Percentiles rank a stretch among this genome's conserved stretches.
Conservation (phyloP, 2,113 vertebrate genomes). For the Myxocyprinus asiaticus region DNA sequence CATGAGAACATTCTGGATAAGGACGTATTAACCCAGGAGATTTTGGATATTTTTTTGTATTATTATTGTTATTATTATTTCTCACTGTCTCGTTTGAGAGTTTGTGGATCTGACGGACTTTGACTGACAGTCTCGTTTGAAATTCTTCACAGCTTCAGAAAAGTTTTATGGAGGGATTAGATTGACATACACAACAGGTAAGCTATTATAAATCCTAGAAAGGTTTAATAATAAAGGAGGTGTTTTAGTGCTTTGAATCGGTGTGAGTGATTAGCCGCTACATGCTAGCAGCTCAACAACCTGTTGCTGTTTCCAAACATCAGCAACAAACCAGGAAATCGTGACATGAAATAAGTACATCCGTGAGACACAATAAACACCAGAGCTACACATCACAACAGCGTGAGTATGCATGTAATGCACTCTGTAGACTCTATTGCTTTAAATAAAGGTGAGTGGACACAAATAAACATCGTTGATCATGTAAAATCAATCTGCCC, state of each 20-base stretch:
- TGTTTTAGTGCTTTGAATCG: not conserved
- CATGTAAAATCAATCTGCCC: too few relatives aligned
- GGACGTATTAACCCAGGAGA: not conserved
- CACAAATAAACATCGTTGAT: too few relatives aligned
- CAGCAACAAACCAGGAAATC: not conserved
- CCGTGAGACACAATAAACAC: not conserved
- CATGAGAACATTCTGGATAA: not conserved
- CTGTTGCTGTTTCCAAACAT: slow-evolving; percentile 25
- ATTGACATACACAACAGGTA: not conserved
- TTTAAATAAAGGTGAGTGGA: too few relatives aligned
- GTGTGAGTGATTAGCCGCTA: slow-evolving; percentile 23
- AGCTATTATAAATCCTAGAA: too few relatives aligned
- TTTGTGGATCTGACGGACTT: slow-evolving; percentile 6
- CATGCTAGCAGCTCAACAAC: slow-evolving; percentile 20
- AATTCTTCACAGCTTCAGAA: not conserved
- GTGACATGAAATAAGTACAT: not conserved
- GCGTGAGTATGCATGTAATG: too few relatives aligned
- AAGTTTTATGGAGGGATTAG: slow-evolving; percentile 22
- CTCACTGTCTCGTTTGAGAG: not conserved
- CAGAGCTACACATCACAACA: too few relatives aligned
- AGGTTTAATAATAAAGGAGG: not conserved
- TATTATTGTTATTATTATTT: not conserved
- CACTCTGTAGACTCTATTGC: too few relatives aligned
- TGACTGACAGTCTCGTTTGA: slow-evolving; percentile 15
- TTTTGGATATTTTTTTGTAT: not conserved